phyloP scores from a whole-genome alignment of 1,140 invertebrate species.

The Solenopsis fugax region DNA sequence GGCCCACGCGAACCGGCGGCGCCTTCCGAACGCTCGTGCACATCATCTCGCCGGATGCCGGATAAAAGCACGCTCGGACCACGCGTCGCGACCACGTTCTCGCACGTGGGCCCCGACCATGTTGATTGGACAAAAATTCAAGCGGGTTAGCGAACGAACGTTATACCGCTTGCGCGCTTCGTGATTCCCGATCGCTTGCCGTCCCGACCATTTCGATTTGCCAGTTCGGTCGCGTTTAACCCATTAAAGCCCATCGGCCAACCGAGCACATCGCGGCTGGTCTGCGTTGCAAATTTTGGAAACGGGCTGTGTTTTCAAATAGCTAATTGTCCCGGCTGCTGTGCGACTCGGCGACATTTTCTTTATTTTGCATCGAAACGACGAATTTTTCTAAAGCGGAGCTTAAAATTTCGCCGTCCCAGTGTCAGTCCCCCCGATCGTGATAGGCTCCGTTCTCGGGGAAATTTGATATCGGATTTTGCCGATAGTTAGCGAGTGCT shows the following conservation, averaged over 20 bases:
- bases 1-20: not conserved
- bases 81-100: not conserved
- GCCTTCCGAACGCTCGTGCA: not conserved
- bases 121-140: slow-evolving; percentile 40
- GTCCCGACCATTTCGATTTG: slow-evolving; percentile 25
- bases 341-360: not conserved
- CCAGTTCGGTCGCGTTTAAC: not conserved
- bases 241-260: not conserved
- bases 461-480: slow-evolving; percentile 59
- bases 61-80: slow-evolving; percentile 30
- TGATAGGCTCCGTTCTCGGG: slow-evolving; percentile 8
- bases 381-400: not conserved
- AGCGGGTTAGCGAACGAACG: slow-evolving; percentile 16
- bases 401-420: not conserved
- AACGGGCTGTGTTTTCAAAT: not conserved
- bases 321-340: not conserved
- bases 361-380: not conserved
- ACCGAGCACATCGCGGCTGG: too few relatives aligned
- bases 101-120: not conserved
- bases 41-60: not conserved
- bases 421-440: slow-evolving; percentile 1
- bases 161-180: not conserved
- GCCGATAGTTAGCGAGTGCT: slow-evolving; percentile 51
- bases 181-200: slow-evolving; percentile 1
- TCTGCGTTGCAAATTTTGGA: slow-evolving; percentile 3